Conservation (phyloP, 2,888 invertebrate genomes). For the Laothoe populi region DNA sequence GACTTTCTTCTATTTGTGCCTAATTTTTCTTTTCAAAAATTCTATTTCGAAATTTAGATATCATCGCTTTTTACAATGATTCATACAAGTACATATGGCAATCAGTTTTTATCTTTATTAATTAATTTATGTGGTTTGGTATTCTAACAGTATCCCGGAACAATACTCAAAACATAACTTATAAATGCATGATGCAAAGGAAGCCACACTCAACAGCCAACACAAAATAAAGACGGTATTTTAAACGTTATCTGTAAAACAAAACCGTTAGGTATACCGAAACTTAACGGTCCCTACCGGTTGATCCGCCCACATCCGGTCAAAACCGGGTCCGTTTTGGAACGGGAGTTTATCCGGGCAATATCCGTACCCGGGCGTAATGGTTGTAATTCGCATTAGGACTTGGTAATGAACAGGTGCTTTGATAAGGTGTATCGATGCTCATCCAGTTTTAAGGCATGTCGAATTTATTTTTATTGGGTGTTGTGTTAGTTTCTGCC, state of each 20-base stretch:
- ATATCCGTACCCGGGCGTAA: conserved; percentile 30
- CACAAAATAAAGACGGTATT: background rate
- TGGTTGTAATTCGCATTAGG: conserved; percentile 33
- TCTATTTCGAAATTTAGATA: too few species aligned
- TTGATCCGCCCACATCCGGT: conserved; percentile 15
- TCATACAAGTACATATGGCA: too few species aligned
- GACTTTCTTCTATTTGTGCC: too few species aligned
- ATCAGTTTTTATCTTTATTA: too few species aligned
- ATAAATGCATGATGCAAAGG: background rate
- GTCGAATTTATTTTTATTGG: background rate
- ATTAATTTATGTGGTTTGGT: too few species aligned
- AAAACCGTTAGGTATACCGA: background rate
- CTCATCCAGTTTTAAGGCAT: conserved; percentile 8
- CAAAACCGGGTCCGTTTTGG: conserved; percentile 2
- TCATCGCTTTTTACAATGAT: too few species aligned
- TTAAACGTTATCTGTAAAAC: conserved; percentile 17
- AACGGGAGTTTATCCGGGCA: conserved; percentile 20
- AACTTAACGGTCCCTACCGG: conserved; percentile 13
- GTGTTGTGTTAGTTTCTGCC: background rate
- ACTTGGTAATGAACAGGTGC: conserved; percentile 8
- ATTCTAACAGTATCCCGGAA: background rate
- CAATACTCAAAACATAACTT: conserved; percentile 8
- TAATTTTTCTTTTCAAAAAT: too few species aligned
- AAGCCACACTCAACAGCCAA: background rate
- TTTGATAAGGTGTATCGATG: conserved; percentile 13